Evolutionary conservation across 2,113 vertebrate genomes (phyloP).

Genomic region (Leptobrachium ailaonicum): DNA sequence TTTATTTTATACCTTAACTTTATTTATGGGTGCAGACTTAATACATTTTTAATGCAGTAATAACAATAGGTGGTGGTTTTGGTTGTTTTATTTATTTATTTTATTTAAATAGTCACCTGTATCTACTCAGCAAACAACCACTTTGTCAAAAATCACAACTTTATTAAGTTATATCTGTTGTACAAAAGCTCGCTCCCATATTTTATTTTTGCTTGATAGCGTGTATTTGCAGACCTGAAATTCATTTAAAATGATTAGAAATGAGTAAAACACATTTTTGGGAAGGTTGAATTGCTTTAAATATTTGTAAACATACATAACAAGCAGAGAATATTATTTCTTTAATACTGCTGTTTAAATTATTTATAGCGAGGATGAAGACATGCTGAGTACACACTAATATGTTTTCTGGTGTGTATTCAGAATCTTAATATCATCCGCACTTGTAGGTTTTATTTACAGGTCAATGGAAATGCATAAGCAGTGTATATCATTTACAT

Average conservation of each 20-base stretch:
- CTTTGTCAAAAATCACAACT: background rate
- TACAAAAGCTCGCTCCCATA: background rate
- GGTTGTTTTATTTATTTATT: too few relatives aligned
- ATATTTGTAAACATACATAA: conserved; percentile 17
- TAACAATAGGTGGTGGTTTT: too few relatives aligned
- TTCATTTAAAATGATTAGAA: conserved; percentile 5
- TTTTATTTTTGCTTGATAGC: background rate
- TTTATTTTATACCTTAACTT: too few relatives aligned
- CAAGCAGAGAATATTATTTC: conserved; percentile 11
- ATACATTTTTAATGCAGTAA: too few relatives aligned
- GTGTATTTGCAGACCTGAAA: background rate
- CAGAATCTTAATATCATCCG: conserved; percentile 19
- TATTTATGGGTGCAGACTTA: too few relatives aligned
- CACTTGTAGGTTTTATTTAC: conserved; percentile 29
- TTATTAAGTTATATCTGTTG: background rate
- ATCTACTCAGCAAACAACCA: background rate
- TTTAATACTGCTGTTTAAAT: conserved; percentile 21
- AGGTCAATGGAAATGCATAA: conserved; percentile 10
- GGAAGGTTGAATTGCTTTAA: background rate
- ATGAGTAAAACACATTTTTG: conserved; percentile 12
- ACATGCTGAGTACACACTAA: conserved; percentile 32
- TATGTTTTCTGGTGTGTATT: conserved; percentile 13
- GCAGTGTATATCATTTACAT: background rate
- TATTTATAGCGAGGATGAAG: conserved; percentile 30
- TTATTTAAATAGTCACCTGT: too few relatives aligned